phyloP scores from a whole-genome alignment of 1,140 invertebrate species.

The Dendroctonus valens region DNA sequence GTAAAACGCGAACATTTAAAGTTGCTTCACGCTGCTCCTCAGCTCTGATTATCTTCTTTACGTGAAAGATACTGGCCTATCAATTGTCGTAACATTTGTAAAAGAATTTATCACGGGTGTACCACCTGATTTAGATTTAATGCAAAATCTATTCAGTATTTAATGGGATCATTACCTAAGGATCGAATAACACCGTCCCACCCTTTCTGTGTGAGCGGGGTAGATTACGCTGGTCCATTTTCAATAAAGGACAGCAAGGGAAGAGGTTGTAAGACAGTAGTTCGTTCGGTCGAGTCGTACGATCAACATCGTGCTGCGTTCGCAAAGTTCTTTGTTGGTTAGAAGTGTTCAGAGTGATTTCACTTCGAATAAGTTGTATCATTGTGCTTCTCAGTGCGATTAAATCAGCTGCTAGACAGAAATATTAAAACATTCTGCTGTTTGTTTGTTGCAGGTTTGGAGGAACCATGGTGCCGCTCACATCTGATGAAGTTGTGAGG shows the following conservation, averaged over 20 bases:
- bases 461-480: no score
- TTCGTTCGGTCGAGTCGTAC: no score
- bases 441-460: no score
- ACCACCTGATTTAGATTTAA: slow-evolving; percentile 34
- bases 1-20: slow-evolving; percentile 38
- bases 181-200: slow-evolving; percentile 36
- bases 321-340: no score
- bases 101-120: slow-evolving; percentile 24
- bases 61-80: slow-evolving; percentile 31
- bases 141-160: slow-evolving; percentile 16
- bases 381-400: no score
- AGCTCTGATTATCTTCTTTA: slow-evolving; percentile 34
- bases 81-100: slow-evolving; percentile 8
- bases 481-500: no score
- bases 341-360: no score
- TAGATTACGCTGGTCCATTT: slow-evolving; percentile 43
- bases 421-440: no score
- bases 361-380: no score
- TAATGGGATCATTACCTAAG: slow-evolving; percentile 40
- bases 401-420: no score
- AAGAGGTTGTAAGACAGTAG: slow-evolving; percentile 3
- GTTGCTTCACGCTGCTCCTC: slow-evolving; percentile 40
- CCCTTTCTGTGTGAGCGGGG: slow-evolving; percentile 37
- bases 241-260: slow-evolving; percentile 36
- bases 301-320: no score